Percentiles rank a stretch among this genome's conserved stretches.
phyloP scores from a whole-genome alignment of 1,140 invertebrate genomes.

The Mya arenaria region DNA sequence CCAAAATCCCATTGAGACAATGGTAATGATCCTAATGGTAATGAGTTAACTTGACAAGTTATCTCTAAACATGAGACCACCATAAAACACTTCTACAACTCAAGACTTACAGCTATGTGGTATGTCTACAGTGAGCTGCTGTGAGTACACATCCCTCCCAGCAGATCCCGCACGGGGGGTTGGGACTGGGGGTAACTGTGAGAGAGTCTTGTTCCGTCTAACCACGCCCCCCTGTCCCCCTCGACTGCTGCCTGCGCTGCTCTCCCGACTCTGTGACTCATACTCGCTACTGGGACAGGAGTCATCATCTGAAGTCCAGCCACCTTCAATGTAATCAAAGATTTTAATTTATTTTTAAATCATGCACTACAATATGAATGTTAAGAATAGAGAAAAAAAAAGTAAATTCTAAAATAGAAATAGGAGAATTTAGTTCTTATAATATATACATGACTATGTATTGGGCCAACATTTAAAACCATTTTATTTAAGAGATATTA shows the following conservation, averaged over 20 bases:
- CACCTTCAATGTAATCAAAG: conserved; percentile 22
- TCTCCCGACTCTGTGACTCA: conserved; percentile 77
- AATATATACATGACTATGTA: too few species aligned
- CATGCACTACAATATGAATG: too few species aligned
- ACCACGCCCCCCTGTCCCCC: conserved; percentile 27
- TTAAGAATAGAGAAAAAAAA: too few species aligned
- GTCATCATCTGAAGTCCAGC: conserved; percentile 76
- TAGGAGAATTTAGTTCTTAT: too few species aligned
- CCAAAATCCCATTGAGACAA: too few species aligned
- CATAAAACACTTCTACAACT: neutral
- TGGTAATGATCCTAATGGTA: too few species aligned
- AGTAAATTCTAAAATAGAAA: too few species aligned
- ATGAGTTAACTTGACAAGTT: too few species aligned
- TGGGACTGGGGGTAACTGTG: conserved; percentile 60
- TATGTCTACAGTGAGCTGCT: conserved; percentile 74
- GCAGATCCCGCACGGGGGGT: conserved; percentile 51
- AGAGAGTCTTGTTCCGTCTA: conserved; percentile 49
- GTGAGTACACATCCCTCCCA: conserved; percentile 23
- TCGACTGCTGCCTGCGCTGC: conserved; percentile 75
- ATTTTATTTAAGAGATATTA: too few species aligned
- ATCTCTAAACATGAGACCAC: too few species aligned
- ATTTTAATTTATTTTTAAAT: too few species aligned
- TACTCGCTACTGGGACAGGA: conserved; percentile 74
- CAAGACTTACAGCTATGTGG: conserved; percentile 58
- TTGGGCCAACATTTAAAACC: too few species aligned